Percentiles rank a stretch among this genome's conserved stretches.
These are phyloP conservation scores for Siphonodentalium dalli DNA, from an alignment of 2,888 invertebrate genomes.

Conservation along the genomic window DNA sequence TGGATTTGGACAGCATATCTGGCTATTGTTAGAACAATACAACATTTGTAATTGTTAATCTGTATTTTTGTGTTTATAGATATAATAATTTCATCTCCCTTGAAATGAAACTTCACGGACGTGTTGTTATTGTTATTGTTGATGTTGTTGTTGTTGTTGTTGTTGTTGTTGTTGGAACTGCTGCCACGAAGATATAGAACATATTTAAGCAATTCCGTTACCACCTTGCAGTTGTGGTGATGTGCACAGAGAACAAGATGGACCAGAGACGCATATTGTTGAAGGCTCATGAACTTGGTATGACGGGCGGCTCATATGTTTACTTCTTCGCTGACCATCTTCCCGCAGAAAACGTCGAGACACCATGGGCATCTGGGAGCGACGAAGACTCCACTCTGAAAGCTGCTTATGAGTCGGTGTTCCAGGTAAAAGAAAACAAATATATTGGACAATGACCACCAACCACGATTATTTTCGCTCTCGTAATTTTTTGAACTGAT, in stretches of 20 bases:
- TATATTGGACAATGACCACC: not conserved
- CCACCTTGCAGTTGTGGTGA: slow-evolving; percentile 42
- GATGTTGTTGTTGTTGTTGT: too few relatives aligned
- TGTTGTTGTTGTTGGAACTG: too few relatives aligned
- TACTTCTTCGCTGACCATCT: slow-evolving; percentile 45
- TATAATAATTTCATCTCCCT: too few relatives aligned
- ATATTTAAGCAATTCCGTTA: too few relatives aligned
- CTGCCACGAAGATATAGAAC: too few relatives aligned
- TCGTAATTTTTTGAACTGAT: not conserved
- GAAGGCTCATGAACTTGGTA: slow-evolving; percentile 35
- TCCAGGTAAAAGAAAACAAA: slow-evolving; percentile 32
- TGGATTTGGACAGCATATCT: too few relatives aligned
- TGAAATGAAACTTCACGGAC: too few relatives aligned
- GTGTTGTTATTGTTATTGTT: too few relatives aligned
- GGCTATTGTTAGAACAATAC: too few relatives aligned
- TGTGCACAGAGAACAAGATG: slow-evolving; percentile 37
- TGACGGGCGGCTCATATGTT: slow-evolving; percentile 42
- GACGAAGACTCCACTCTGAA: slow-evolving; percentile 28
- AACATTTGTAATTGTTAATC: too few relatives aligned
- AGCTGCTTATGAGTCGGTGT: slow-evolving; percentile 33
- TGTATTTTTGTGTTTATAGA: too few relatives aligned
- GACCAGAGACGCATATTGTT: slow-evolving; percentile 37
- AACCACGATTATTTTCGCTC: not conserved
- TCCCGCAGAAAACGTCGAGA: slow-evolving; percentile 33
- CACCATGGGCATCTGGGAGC: slow-evolving; percentile 39